phyloP scores from a whole-genome alignment of 1,140 invertebrate species.

The Drosophila auraria region DNA sequence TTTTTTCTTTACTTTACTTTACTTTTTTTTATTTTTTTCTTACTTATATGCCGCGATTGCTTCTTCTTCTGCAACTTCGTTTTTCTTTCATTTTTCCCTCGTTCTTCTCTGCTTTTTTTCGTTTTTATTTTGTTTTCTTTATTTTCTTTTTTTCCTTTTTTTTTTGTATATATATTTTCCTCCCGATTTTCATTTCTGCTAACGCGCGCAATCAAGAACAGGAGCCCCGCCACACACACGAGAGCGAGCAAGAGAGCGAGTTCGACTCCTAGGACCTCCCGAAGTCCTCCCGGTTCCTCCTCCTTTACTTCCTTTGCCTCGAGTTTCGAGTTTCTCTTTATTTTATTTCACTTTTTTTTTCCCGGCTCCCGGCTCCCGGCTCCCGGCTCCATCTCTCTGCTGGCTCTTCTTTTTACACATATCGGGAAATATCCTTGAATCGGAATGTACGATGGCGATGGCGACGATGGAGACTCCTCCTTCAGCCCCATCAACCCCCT shows the following conservation, averaged over 20 bases:
- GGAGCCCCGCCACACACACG: conserved; percentile 35
- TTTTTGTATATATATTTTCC: conserved; percentile 52
- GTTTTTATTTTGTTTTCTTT: conserved; percentile 12
- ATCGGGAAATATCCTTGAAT: conserved; percentile 84
- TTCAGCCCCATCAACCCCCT: neutral
- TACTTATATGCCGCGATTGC: conserved; percentile 75
- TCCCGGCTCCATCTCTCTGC: conserved; percentile 4
- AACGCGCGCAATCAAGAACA: conserved; percentile 79
- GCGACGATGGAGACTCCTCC: conserved; percentile 52
- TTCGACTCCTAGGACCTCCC: conserved; percentile 50
- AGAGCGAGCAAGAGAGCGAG: conserved; percentile 41
- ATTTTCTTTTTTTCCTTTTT: conserved; percentile 7
- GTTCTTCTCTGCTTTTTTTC: conserved; percentile 11
- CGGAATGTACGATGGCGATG: conserved; percentile 58
- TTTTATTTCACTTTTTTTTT: conserved; percentile 45
- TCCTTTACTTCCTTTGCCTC: conserved; percentile 68
- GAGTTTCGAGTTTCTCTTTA: conserved; percentile 41
- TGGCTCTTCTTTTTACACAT: conserved; percentile 66
- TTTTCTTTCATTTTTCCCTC: conserved; percentile 42
- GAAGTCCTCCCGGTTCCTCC: conserved; percentile 6
- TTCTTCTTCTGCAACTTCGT: conserved; percentile 42
- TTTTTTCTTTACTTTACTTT: conserved; percentile 2
- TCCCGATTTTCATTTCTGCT: conserved; percentile 79
- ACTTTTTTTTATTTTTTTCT: conserved; percentile 47
- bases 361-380: neutral